Evolutionary conservation across 2,797 vertebrate genomes (phyloP).

Genomic region (Etheostoma perlongum): DNA sequence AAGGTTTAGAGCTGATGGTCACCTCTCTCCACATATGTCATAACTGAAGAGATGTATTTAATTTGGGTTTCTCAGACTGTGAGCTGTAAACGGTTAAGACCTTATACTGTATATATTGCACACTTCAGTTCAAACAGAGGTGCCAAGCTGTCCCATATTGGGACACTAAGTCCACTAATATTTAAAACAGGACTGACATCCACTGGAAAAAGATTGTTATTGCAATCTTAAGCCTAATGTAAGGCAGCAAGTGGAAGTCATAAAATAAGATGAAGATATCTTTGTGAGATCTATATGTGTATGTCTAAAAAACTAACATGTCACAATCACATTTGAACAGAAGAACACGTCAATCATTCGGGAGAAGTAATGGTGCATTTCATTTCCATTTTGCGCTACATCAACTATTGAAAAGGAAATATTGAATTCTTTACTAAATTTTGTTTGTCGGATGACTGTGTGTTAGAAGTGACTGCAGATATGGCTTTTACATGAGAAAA

Average conservation of each 20-base stretch:
- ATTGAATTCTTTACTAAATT: too few species aligned
- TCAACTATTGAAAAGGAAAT: neutral
- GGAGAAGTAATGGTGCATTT: neutral
- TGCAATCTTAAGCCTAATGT: slow-evolving; percentile 6
- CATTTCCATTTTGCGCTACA: neutral
- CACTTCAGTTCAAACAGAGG: neutral
- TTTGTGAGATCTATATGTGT: too few species aligned
- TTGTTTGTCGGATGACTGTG: too few species aligned
- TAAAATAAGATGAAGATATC: neutral
- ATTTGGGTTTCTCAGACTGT: neutral
- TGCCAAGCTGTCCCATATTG: neutral
- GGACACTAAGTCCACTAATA: neutral
- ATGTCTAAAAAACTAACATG: too few species aligned
- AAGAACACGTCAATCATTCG: too few species aligned
- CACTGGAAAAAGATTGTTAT: slow-evolving; percentile 26
- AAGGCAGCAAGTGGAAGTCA: neutral
- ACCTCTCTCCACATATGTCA: neutral
- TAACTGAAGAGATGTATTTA: slow-evolving; percentile 9
- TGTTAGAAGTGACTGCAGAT: too few species aligned
- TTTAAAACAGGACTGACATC: slow-evolving; percentile 23
- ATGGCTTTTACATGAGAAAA: too few species aligned
- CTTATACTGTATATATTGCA: neutral
- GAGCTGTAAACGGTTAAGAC: neutral
- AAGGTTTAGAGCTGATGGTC: neutral
- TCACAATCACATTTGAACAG: too few species aligned